Percentiles rank a stretch among this genome's conserved stretches.
Conservation (phyloP, 2,888 invertebrate genomes). For the Papilio demoleus region DNA sequence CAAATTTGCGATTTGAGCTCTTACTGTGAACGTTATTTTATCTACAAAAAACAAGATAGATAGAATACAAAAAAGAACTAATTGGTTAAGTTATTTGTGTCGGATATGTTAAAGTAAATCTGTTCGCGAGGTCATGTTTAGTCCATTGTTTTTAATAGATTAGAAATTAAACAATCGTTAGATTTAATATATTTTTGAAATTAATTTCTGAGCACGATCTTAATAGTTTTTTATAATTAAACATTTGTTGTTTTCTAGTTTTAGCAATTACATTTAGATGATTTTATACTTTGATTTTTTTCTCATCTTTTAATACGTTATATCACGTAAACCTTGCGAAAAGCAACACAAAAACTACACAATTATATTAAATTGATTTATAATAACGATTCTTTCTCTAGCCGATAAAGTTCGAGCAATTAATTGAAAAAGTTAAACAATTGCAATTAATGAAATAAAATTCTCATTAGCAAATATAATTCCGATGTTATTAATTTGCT, state of each 20-base stretch:
- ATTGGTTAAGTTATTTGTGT: background rate
- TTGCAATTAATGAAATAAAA: conserved; percentile 39
- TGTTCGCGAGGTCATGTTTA: background rate
- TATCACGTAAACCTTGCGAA: background rate
- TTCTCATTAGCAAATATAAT: conserved; percentile 39
- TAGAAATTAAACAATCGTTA: background rate
- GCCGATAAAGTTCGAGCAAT: conserved; percentile 33
- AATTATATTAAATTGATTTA: conserved; percentile 31
- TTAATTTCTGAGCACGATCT: too few species aligned
- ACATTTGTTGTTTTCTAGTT: background rate
- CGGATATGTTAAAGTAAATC: background rate
- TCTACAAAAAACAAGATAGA: too few species aligned
- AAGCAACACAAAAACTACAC: conserved; percentile 20
- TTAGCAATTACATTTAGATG: background rate
- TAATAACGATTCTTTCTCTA: conserved; percentile 30
- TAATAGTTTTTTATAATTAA: too few species aligned
- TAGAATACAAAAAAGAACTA: too few species aligned
- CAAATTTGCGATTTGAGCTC: too few species aligned
- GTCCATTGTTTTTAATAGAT: background rate
- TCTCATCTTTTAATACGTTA: background rate
- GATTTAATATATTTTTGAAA: background rate
- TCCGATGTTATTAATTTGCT: conserved; percentile 37
- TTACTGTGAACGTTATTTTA: too few species aligned
- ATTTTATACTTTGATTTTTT: conserved; percentile 1
- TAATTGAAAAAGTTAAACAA: conserved; percentile 40